Percentiles rank a stretch among this genome's conserved stretches.
Evolutionary conservation across 2,888 invertebrate species (phyloP).

Genomic region (Yponomeuta plumbellus): DNA sequence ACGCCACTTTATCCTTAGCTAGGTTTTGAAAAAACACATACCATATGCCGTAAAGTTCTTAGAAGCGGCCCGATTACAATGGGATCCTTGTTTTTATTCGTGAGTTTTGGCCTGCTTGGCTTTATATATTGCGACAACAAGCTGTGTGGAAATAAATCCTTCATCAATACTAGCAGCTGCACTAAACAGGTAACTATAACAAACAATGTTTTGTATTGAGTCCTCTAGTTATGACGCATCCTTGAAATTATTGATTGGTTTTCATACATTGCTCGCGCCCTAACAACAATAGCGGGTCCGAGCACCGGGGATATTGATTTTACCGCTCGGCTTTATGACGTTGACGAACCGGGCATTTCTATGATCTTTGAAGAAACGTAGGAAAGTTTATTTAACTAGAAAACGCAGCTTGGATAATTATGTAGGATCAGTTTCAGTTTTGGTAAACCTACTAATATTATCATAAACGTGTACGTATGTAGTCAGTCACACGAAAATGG

Average conservation of each 20-base stretch:
- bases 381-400: too few species aligned
- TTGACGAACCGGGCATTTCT: too few species aligned
- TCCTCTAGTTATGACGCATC: slow-evolving; percentile 1
- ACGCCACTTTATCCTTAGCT: neutral
- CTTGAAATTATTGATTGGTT: slow-evolving; percentile 4
- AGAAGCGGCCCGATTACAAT: neutral
- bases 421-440: too few species aligned
- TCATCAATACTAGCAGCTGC: slow-evolving; percentile 46
- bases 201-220: neutral
- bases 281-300: neutral
- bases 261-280: neutral
- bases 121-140: slow-evolving; percentile 39
- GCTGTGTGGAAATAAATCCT: slow-evolving; percentile 47
- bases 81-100: slow-evolving; percentile 35
- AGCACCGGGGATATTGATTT: neutral
- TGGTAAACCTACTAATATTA: too few species aligned
- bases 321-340: too few species aligned
- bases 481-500: too few species aligned
- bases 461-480: too few species aligned
- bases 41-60: neutral
- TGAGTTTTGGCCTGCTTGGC: slow-evolving; percentile 39
- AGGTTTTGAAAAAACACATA: neutral
- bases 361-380: too few species aligned
- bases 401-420: too few species aligned
- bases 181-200: slow-evolving; percentile 49